Evolutionary conservation across 2,888 invertebrate species (phyloP).

Genomic region (Nomada flava): DNA sequence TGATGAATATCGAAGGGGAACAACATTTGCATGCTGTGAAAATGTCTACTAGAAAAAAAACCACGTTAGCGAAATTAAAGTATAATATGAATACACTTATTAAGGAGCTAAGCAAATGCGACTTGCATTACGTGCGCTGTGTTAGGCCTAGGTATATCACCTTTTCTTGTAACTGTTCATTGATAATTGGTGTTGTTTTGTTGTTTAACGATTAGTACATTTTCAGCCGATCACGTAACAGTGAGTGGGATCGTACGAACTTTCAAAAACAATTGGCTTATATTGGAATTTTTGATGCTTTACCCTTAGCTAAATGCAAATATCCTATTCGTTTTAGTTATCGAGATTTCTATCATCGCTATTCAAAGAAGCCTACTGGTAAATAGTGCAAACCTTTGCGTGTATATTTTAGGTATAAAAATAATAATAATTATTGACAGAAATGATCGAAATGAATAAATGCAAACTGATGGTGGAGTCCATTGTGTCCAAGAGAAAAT

Average conservation of each 20-base stretch:
- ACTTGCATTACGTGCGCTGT: slow-evolving; percentile 83
- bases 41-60: slow-evolving; percentile 69
- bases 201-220: slow-evolving; percentile 19
- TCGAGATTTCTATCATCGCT: slow-evolving; percentile 71
- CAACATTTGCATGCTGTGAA: slow-evolving; percentile 45
- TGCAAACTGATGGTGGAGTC: slow-evolving; percentile 51
- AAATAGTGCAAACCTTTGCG: slow-evolving; percentile 12
- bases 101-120: slow-evolving; percentile 79
- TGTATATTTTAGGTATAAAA: neutral
- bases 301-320: slow-evolving; percentile 73
- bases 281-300: slow-evolving; percentile 72
- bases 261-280: slow-evolving; percentile 71
- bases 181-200: neutral
- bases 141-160: slow-evolving; percentile 79
- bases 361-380: slow-evolving; percentile 60
- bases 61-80: slow-evolving; percentile 80
- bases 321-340: slow-evolving; percentile 70
- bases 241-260: slow-evolving; percentile 67
- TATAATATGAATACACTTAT: slow-evolving; percentile 81
- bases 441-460: neutral
- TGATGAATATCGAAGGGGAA: slow-evolving; percentile 61
- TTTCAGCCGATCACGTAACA: slow-evolving; percentile 55
- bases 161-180: neutral
- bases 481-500: slow-evolving; percentile 5
- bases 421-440: slow-evolving; percentile 14